These are phyloP conservation scores for Coleophora flavipennella DNA, from an alignment of 2,888 invertebrate species.

Conservation along the genomic window DNA sequence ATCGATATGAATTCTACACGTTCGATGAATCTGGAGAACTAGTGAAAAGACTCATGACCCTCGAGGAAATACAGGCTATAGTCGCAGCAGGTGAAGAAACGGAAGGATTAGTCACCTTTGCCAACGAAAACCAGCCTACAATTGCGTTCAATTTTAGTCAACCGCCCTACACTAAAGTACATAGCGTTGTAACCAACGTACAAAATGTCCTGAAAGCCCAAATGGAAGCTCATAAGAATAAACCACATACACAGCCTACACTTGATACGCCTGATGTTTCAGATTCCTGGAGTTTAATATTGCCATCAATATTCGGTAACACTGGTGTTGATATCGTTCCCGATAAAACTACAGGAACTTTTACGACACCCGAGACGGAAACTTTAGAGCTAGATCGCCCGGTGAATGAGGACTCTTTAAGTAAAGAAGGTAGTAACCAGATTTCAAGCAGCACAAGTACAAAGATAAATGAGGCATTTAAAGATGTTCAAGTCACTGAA, in stretches of 20 bases:
- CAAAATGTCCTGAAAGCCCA: slow-evolving; percentile 88
- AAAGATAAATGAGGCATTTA: slow-evolving; percentile 17
- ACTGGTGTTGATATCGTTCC: slow-evolving; percentile 75
- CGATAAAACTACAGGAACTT: slow-evolving; percentile 54
- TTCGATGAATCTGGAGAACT: slow-evolving; percentile 88
- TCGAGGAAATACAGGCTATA: slow-evolving; percentile 87
- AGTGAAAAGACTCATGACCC: slow-evolving; percentile 86
- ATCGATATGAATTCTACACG: slow-evolving; percentile 89
- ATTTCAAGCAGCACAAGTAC: slow-evolving; percentile 29
- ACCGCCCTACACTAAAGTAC: slow-evolving; percentile 78
- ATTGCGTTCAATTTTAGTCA: slow-evolving; percentile 62
- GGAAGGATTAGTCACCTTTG: slow-evolving; percentile 65
- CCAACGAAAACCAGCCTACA: slow-evolving; percentile 61
- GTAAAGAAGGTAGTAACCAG: slow-evolving; percentile 42
- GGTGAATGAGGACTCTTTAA: slow-evolving; percentile 30
- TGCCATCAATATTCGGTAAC: slow-evolving; percentile 85
- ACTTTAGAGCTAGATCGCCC: slow-evolving; percentile 40
- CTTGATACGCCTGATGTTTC: slow-evolving; percentile 82
- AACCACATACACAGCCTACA: slow-evolving; percentile 51
- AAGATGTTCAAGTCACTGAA: slow-evolving; percentile 19
- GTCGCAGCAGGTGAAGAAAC: slow-evolving; percentile 86
- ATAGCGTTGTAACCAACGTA: slow-evolving; percentile 86
- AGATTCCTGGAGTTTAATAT: slow-evolving; percentile 85
- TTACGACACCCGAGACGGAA: slow-evolving; percentile 57
- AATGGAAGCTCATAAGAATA: slow-evolving; percentile 76